Conservation (phyloP, 2,113 vertebrate genomes). For the Pica pica region DNA sequence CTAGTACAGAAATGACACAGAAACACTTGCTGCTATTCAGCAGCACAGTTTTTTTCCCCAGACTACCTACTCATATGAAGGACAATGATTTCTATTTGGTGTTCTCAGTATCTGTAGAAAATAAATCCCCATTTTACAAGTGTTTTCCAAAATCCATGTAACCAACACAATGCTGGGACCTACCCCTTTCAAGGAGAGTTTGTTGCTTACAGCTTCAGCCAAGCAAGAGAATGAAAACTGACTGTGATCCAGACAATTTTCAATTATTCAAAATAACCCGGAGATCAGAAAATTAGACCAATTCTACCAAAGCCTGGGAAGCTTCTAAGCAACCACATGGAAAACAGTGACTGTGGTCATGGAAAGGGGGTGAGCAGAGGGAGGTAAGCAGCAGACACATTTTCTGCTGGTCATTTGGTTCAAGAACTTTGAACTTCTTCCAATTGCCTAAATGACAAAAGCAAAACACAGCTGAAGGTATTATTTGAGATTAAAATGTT, state of each 20-base stretch:
- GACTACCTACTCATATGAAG: neutral
- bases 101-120: neutral
- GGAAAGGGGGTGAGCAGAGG: neutral
- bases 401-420: neutral
- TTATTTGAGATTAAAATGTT: neutral
- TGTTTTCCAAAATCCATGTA: neutral
- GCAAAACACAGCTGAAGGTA: neutral
- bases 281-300: neutral
- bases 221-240: neutral
- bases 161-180: neutral
- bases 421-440: neutral
- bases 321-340: neutral
- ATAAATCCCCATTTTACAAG: neutral
- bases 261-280: neutral
- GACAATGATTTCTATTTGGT: neutral
- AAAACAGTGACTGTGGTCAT: neutral
- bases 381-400: neutral
- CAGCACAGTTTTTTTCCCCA: neutral
- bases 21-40: neutral
- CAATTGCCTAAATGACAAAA: neutral
- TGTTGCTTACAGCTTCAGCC: neutral
- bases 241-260: neutral
- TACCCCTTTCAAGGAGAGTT: neutral
- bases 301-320: neutral
- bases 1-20: neutral